Percentiles rank a stretch among this genome's conserved stretches.
Conservation (phyloP, 2,888 invertebrate genomes). For the Trisateles emortualis region DNA sequence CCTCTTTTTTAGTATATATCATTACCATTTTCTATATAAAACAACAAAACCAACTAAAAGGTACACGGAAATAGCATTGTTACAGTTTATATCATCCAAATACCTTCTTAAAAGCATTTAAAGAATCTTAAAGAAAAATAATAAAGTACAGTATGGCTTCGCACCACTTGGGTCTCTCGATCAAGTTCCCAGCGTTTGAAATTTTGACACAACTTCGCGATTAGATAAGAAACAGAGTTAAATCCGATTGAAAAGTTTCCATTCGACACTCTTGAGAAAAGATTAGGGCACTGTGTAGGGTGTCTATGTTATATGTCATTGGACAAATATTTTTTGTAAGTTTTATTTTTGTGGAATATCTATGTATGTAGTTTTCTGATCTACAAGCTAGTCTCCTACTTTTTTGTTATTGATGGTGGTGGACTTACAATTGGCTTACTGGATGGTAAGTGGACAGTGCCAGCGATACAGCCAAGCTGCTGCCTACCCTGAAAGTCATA, state of each 20-base stretch:
- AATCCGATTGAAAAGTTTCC: conserved; percentile 79
- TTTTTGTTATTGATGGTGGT: too few species aligned
- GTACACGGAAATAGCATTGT: background rate
- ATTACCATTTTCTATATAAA: too few species aligned
- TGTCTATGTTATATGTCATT: background rate
- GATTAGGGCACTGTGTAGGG: conserved; percentile 58
- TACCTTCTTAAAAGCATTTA: background rate
- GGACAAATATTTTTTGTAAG: background rate
- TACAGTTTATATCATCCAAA: background rate
- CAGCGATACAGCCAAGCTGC: too few species aligned
- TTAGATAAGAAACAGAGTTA: conserved; percentile 75
- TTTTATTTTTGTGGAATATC: background rate
- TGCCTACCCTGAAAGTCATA: too few species aligned
- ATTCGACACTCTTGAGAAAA: conserved; percentile 68
- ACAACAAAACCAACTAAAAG: too few species aligned
- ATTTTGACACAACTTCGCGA: conserved; percentile 76
- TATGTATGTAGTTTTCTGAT: too few species aligned
- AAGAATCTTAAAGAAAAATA: conserved; percentile 24
- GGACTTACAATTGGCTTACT: too few species aligned
- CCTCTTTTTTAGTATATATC: too few species aligned
- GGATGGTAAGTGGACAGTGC: too few species aligned
- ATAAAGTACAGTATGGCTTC: conserved; percentile 37
- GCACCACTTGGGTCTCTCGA: conserved; percentile 42
- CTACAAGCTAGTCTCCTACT: too few species aligned
- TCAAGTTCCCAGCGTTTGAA: conserved; percentile 61